Percentiles rank a stretch among this genome's conserved stretches.
Evolutionary conservation across 2,113 vertebrate species (phyloP).

Genomic region (Corythornis cristatus): DNA sequence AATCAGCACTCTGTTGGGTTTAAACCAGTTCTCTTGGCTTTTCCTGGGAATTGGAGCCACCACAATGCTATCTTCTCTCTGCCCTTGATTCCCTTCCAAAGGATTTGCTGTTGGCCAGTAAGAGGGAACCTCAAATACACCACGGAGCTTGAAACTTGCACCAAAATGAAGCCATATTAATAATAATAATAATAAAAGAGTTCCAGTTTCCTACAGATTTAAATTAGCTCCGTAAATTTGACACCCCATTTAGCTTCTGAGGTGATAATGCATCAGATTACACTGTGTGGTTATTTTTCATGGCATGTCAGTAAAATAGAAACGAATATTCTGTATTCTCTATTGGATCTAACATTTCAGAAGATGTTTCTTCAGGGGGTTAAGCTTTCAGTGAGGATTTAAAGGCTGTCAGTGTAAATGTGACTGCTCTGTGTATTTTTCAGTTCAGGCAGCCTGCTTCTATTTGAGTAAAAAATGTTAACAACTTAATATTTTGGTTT

Average conservation of each 20-base stretch:
- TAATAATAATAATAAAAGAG: not conserved
- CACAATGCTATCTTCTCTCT: not conserved
- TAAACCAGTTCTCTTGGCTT: not conserved
- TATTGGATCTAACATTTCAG: not conserved
- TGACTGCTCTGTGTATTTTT: not conserved
- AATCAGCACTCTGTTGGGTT: fast-evolving
- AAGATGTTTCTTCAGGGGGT: not conserved
- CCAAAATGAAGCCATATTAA: not conserved
- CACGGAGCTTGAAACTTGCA: not conserved
- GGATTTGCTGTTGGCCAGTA: not conserved
- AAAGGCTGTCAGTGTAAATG: not conserved
- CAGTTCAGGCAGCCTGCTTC: not conserved
- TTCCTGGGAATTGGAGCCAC: not conserved
- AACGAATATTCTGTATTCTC: not conserved
- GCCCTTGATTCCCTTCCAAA: not conserved
- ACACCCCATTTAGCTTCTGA: not conserved
- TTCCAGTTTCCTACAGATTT: not conserved
- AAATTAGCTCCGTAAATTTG: not conserved
- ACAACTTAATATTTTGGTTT: not conserved
- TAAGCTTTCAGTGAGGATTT: not conserved
- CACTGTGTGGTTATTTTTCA: not conserved
- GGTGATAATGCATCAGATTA: slow-evolving; percentile 9
- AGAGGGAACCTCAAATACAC: not conserved
- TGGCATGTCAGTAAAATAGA: not conserved
- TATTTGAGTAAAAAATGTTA: not conserved